phyloP scores from a whole-genome alignment of 2,888 invertebrate genomes.

The Megalurothrips usitatus region DNA sequence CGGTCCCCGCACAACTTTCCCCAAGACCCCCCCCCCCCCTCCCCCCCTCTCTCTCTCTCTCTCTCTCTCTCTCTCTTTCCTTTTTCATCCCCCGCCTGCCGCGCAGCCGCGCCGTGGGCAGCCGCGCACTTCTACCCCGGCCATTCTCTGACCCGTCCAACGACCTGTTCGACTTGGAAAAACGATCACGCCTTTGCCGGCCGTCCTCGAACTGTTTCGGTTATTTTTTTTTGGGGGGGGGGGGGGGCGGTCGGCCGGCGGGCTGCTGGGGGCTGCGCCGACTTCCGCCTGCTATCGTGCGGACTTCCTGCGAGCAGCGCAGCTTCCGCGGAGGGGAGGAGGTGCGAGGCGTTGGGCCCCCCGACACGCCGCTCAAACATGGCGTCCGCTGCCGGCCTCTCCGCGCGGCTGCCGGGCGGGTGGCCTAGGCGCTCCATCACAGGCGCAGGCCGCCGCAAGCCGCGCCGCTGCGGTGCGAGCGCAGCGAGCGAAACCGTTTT shows the following conservation, averaged over 20 bases:
- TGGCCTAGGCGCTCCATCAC: neutral
- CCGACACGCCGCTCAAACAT: neutral
- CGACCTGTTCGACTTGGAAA: neutral
- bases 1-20: neutral
- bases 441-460: neutral
- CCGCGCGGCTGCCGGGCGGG: neutral
- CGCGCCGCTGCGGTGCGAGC: too few relatives aligned
- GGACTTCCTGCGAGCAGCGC: neutral
- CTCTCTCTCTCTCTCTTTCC: neutral
- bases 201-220: constrained; percentile 11
- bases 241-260: neutral
- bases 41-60: neutral
- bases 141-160: neutral
- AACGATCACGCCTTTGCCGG: constrained; percentile 5
- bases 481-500: too few relatives aligned
- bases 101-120: too few relatives aligned
- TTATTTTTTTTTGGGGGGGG: neutral
- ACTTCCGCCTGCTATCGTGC: neutral
- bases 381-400: too few relatives aligned
- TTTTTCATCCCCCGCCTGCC: neutral
- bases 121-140: neutral
- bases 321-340: neutral
- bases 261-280: neutral
- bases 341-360: neutral
- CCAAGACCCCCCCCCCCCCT: neutral